Evolutionary conservation across 2,113 vertebrate species (phyloP).

Genomic region (Vidua chalybeata): DNA sequence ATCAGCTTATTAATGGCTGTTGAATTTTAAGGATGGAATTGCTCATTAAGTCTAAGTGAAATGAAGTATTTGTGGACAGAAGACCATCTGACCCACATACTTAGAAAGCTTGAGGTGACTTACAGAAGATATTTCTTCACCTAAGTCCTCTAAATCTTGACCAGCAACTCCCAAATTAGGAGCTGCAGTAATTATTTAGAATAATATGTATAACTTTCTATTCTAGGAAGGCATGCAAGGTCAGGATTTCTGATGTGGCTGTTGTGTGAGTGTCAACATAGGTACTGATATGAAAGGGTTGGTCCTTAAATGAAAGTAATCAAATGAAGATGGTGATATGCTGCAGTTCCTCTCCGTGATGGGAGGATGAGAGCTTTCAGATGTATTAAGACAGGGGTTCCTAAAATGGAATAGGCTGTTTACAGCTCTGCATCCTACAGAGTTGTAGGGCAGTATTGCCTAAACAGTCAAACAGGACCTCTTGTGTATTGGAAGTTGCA

Average conservation of each 20-base stretch:
- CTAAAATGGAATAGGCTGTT: background rate
- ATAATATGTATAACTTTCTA: background rate
- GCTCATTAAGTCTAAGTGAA: background rate
- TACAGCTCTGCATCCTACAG: background rate
- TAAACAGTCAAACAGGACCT: background rate
- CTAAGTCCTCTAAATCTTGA: background rate
- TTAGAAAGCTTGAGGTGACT: background rate
- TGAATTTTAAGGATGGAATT: background rate
- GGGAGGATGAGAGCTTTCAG: background rate
- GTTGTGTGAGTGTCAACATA: background rate
- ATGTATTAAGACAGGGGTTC: background rate
- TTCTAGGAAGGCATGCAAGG: background rate
- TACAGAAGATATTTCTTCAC: background rate
- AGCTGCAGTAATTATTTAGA: background rate
- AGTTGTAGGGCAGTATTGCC: background rate
- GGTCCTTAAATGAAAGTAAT: background rate
- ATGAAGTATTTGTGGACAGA: background rate
- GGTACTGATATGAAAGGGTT: background rate
- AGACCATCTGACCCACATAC: background rate
- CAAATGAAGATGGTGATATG: background rate
- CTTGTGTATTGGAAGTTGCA: background rate
- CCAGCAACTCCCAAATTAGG: background rate
- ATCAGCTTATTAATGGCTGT: background rate
- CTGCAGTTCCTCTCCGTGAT: background rate
- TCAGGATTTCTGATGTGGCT: background rate